Percentiles rank a stretch among this genome's conserved stretches.
These are phyloP conservation scores for Sander lucioperca DNA, from an alignment of 2,113 vertebrate genomes.

Conservation along the genomic window DNA sequence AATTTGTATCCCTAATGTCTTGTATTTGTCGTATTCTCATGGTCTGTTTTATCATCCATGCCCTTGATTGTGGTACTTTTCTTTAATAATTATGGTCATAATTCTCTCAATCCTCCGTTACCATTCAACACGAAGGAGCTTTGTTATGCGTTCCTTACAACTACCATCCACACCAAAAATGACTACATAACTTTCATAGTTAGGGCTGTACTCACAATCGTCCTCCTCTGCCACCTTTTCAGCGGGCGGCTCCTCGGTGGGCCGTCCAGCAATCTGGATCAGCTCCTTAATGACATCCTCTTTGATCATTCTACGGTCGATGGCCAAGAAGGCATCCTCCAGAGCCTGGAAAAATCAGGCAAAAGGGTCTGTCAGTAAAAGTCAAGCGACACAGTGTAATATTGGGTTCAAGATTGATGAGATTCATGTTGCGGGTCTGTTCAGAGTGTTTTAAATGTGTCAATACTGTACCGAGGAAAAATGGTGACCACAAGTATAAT, in stretches of 20 bases:
- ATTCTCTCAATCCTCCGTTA: not conserved
- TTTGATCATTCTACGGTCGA: slow-evolving; percentile 93
- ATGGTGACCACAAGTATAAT: not conserved
- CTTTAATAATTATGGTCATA: not conserved
- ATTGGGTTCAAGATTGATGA: not conserved
- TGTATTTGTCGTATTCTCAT: not conserved
- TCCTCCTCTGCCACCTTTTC: slow-evolving; percentile 98
- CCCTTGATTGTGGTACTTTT: not conserved
- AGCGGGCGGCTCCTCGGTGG: slow-evolving; percentile 89
- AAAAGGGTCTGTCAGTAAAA: not conserved
- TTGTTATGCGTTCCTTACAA: not conserved
- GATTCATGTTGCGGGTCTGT: not conserved
- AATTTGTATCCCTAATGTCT: not conserved
- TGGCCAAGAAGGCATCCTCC: slow-evolving; percentile 96
- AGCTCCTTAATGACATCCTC: slow-evolving; percentile 97
- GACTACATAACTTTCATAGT: not conserved
- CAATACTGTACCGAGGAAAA: not conserved
- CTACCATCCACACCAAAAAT: not conserved
- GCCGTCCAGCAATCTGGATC: slow-evolving; percentile 93
- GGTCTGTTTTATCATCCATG: too few relatives aligned
- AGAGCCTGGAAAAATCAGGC: slow-evolving; percentile 86
- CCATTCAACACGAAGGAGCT: not conserved
- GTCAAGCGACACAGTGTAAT: not conserved
- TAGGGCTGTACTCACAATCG: slow-evolving; percentile 87
- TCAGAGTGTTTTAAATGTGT: not conserved